Conservation (phyloP, 2,888 invertebrate genomes). For the Ommatoiulus sabulosus region DNA sequence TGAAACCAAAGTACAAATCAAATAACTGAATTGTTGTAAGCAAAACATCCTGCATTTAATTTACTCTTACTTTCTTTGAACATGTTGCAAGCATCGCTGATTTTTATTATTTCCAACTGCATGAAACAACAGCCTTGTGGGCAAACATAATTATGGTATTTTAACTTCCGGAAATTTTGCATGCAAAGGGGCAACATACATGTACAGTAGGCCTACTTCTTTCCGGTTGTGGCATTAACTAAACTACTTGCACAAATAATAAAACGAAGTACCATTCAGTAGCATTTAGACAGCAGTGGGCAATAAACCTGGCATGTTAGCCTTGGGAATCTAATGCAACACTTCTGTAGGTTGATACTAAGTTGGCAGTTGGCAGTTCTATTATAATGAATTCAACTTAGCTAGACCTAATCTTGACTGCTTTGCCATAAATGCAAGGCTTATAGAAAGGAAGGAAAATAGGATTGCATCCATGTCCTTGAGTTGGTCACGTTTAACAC, state of each 20-base stretch:
- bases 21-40: not conserved
- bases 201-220: not conserved
- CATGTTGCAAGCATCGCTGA: too few relatives aligned
- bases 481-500: not conserved
- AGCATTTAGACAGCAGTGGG: not conserved
- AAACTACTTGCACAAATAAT: not conserved
- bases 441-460: not conserved
- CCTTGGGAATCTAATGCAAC: not conserved
- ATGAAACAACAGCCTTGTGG: too few relatives aligned
- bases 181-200: too few relatives aligned
- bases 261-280: not conserved
- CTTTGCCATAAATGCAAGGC: not conserved
- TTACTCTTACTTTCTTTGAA: not conserved
- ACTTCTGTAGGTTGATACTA: not conserved
- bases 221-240: not conserved
- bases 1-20: not conserved
- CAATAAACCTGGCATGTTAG: not conserved
- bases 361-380: not conserved
- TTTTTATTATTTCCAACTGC: too few relatives aligned
- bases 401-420: not conserved
- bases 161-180: too few relatives aligned
- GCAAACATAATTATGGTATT: too few relatives aligned
- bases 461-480: not conserved
- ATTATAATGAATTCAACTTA: too few relatives aligned
- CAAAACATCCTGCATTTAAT: not conserved